Evolutionary conservation across 2,888 invertebrate genomes (phyloP), one percentile per base, ranked within the genome.

Genomic region (Eurytoma californica): DNA sequence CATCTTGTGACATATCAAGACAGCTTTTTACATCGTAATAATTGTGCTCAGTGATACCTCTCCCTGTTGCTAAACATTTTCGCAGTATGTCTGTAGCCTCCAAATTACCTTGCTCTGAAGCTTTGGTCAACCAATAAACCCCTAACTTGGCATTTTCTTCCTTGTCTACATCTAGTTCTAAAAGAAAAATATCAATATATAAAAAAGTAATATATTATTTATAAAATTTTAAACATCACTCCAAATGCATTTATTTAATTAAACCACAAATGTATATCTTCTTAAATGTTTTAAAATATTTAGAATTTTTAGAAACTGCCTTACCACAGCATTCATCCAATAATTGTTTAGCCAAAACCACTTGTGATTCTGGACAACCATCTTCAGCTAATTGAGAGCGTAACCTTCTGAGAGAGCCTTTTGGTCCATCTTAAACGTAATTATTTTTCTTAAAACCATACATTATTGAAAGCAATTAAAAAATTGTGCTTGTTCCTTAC

Each of bases 51-150:
- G 93, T 94, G 7, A 96, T 94, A 7, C 95, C 96, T 90, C 92
- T 92, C 13, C 95, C 94, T 51, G 93, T 94, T 57, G 93, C 92
- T 14, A 96, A 92, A 86, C 95, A 95, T 90, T 94, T 93, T 89
- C 92, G 92, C 81, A 98, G 91, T 86, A 97, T 92, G 80, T 93
- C 93, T 53, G 97, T 95, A 0, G 97, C 97, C 88, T 97, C 96
- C 61, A 94, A 93, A 85, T 97, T 97, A 0, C 97, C 98, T 90
- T 97, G 97, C 86, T 97, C 96, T 0, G 97, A 97, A 2, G 98
- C 97, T 91, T 95, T 95, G n/a, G 97, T 94, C 67, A 98, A 91
- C 97, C 97, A 98, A 86, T 96, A 95, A 69, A 98, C 93, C 0
- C 97, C 97, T 83, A 95, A 93, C 83, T 94, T 93, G 81, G 95